Base-by-base conservation (phyloP, 2,797 vertebrate genomes). In the Coreius guichenoti region DNA sequence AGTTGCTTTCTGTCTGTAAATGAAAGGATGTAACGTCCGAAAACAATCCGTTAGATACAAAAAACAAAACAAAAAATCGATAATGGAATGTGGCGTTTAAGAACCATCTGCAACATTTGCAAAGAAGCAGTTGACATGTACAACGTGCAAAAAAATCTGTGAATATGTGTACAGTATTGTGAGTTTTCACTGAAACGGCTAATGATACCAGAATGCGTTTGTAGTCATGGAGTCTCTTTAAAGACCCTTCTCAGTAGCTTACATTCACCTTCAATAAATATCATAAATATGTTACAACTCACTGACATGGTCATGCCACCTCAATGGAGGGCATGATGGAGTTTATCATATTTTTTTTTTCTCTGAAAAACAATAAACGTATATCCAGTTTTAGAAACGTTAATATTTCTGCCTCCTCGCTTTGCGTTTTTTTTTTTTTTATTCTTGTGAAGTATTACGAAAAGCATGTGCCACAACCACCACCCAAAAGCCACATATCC, bases 221-320 rank as follows among this genome's bases (percentile, higher is more conserved):
- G 72, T 47, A 69, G 67, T 83, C 29, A 36, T 87, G 83, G 83
- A 88, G 90, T 93, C 91, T 92, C 86, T 90, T 89, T 80, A 90
- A 86, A 87, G 92, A 91, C 88, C 87, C 86, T 90, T 89, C 92
- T 95, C 95, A 95, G 95, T 95, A 96, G 95, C 94, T 94, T 95
- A 96, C 94, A 95, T 96, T 96, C 94, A 95, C 94, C 94, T 95
- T 95, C 94, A 95, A 96, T 96, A 96, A 96, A 96, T 96, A 96
- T 92, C 93, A 96, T 95, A 96, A 95, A 96, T 95, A 96, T 90
- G 91, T 91, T 70, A 88, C 39, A 88, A 92, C 89, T 89, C 87
- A 86, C 90, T 89, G 85, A 91, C 92, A 88, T 89, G 67, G 81
- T 91, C 83, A 91, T 80, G 86, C 87, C 78, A 81, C 75, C 79